Base-by-base conservation (phyloP, 2,797 vertebrate species). In the Aphelocoma californica region DNA sequence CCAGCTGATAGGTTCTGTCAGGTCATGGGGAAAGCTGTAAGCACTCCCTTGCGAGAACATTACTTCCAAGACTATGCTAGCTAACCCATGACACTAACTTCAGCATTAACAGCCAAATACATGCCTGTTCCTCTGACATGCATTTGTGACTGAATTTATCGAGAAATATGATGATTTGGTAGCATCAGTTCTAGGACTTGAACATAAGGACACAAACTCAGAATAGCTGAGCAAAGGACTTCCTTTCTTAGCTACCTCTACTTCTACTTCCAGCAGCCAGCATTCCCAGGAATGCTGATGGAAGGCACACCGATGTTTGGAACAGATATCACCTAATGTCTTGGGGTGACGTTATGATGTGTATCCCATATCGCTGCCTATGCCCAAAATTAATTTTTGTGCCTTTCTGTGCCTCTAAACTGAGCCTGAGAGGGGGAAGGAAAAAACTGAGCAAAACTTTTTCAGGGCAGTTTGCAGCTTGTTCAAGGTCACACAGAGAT, bases 271-370 rank as follows among this genome's bases (percentile, higher is more conserved):
- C 47, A 84, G 73, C 28, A 47, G 48, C 20, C 57, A 86, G 45
- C 32, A 42, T 36, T 81, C 31, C 42, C 20, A 24, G 5, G 26
- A 45, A 75, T 7, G 48, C 16, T 26, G 31, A 38, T 18, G 23
- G 48, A 86, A 88, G 31, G 26, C 0, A 0, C 1, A 0, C 32
- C 53, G 14, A 6, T 50, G 8, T 69, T 79, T 65, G 42, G 32
- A 36, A 58, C 32, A 13, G 10, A 0, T 26, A 61, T 14, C 47
- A 38, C 38, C 38, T 38, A 38, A 38, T 12, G 38, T 36, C 36
- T 36, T 36, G 36, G 36, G 36, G 36, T 36, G 36, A 36, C 36
- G 8, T 36, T 36, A 36, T 36, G 36, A 36, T 36, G 36, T 36
- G 36, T 36, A 36, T 36, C 36, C 36, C 36, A 36, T 36, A 36